These are phyloP conservation scores for Steatornis caripensis DNA, from an alignment of 2,113 vertebrate genomes.

Conservation along the genomic window DNA sequence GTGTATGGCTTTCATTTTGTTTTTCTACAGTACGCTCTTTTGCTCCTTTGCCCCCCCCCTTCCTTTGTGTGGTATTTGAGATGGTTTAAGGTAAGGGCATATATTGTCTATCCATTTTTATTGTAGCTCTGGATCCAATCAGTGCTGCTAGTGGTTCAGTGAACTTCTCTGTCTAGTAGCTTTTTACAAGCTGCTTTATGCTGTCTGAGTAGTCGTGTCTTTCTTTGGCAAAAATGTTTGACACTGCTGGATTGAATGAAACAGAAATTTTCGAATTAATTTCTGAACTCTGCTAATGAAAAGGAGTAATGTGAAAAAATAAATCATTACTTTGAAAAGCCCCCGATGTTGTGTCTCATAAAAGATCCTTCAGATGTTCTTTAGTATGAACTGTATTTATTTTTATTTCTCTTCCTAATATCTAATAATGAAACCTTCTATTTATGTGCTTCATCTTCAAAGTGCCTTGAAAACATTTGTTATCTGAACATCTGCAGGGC, in stretches of 20 bases:
- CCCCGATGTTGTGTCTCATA: not conserved
- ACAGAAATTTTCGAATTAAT: slow-evolving; percentile 3
- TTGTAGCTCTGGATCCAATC: slow-evolving; percentile 36
- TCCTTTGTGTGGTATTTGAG: slow-evolving; percentile 16
- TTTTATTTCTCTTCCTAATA: slow-evolving; percentile 35
- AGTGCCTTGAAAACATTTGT: slow-evolving; percentile 28
- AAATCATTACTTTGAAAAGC: not conserved
- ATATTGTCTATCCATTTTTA: slow-evolving; percentile 13
- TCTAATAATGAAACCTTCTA: slow-evolving; percentile 29
- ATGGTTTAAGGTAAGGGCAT: not conserved
- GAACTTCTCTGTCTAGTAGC: not conserved
- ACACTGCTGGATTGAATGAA: not conserved
- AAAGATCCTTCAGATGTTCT: slow-evolving; percentile 21
- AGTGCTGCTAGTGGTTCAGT: not conserved
- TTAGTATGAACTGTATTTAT: not conserved
- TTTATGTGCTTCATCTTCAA: slow-evolving; percentile 22
- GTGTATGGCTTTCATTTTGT: not conserved
- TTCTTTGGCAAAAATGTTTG: not conserved
- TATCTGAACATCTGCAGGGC: slow-evolving; percentile 6
- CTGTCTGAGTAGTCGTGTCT: not conserved
- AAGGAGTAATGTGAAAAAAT: not conserved
- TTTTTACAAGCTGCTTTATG: slow-evolving; percentile 1
- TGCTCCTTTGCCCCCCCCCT: not conserved
- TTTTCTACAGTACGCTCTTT: not conserved
- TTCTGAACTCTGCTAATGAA: slow-evolving; percentile 9